Evolutionary conservation across 1,140 invertebrate species (phyloP), one percentile per base, ranked within the genome.

Genomic region (Cydia pomonella): DNA sequence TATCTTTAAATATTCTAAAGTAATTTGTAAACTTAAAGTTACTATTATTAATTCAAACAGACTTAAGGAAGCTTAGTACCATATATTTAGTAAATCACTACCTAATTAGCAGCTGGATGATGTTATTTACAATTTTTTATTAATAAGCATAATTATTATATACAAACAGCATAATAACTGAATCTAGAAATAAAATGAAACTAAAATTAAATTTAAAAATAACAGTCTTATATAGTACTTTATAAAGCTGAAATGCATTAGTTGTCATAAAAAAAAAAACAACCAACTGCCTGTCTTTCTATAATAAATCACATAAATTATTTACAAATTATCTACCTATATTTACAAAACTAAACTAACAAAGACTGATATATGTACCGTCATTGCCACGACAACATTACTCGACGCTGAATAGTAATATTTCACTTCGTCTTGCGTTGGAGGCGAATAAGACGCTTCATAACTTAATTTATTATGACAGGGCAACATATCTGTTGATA

Each of bases 401-500:
- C 27, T 33, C 25, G 64, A 69, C 13, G 64, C 16, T 6, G 64
- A 69, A 38, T 25, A 69, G 29, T 89, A 92, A 79, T 93, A 91
- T 80, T 90, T 93, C 4, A 93, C 90, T 84, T 93, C 91, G 44
- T 92, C 90, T 76, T 93, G 90, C 21, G 89, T 92, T 0, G 90
- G 91, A 10, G 93, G 92, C 2, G 94, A 94, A 33, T 93, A 90
- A 3, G 94, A 94, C 50, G 93, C 86, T 74, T 94, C 94, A 78
- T 93, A 93, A 79, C 92, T 93, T 33, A 94, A 80, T 75, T 93
- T 93, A 75, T 95, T 94, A 18, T 95, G 94, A 85, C 96, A 96
- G 1, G 95, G 95, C 59, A 96, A 83, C 77, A 95, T 93, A 38
- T 95, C 94, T 2, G 90, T 83, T 62, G 95, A 95, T 74, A 96